Evolutionary conservation across 2,888 invertebrate species (phyloP).

Genomic region (Tanytarsus gracilentus): DNA sequence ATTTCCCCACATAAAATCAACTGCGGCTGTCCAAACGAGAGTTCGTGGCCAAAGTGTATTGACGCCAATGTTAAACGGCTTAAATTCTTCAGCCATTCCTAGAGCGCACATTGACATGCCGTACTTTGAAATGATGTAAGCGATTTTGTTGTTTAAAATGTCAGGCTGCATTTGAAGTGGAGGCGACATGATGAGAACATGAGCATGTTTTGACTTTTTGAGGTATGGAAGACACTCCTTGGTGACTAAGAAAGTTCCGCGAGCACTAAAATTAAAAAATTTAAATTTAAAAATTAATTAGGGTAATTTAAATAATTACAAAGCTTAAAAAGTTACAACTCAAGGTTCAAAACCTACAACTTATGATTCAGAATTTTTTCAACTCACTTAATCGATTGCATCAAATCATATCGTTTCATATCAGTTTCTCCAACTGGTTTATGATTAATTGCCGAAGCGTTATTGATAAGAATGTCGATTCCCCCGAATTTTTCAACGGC

Average conservation of each 20-base stretch:
- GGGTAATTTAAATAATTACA: too few species aligned
- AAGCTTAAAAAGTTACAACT: too few species aligned
- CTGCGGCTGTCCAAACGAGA: conserved; percentile 88
- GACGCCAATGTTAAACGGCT: conserved; percentile 71
- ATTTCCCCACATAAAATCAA: conserved; percentile 69
- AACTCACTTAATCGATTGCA: too few species aligned
- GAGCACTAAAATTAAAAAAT: conserved; percentile 78
- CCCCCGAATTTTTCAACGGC: conserved; percentile 49
- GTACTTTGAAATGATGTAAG: conserved; percentile 97
- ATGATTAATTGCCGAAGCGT: conserved; percentile 88
- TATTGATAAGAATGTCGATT: conserved; percentile 60
- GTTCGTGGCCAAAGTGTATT: conserved; percentile 96
- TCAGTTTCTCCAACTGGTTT: conserved; percentile 74
- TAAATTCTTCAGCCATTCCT: conserved; percentile 91
- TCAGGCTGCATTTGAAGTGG: conserved; percentile 79
- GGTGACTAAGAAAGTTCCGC: conserved; percentile 80
- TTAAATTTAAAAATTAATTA: too few species aligned
- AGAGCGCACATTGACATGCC: conserved; percentile 98
- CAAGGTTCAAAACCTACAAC: too few species aligned
- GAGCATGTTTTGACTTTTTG: conserved; percentile 78
- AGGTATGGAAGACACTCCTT: conserved; percentile 82
- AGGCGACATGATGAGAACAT: conserved; percentile 91
- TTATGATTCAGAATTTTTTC: too few species aligned
- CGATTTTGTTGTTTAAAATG: conserved; percentile 86
- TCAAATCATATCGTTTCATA: conserved; percentile 95